Conservation (phyloP, 2,797 vertebrate species). For the Halcyon leucocephala region DNA sequence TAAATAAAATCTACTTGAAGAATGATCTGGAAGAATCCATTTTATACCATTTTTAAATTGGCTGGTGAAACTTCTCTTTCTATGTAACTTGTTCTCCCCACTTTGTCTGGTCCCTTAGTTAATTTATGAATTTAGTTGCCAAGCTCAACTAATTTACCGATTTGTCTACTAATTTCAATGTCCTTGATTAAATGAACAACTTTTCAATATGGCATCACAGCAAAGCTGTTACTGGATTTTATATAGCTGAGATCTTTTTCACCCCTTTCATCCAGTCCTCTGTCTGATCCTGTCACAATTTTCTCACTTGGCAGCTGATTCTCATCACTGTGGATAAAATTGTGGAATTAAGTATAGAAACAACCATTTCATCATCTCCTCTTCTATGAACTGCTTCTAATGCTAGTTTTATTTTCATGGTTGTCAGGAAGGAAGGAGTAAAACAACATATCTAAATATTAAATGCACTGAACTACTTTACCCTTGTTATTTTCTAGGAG, state of each 20-base stretch:
- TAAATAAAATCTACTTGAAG: not conserved
- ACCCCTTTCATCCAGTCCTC: not conserved
- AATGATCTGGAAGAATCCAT: not conserved
- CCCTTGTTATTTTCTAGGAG: not conserved
- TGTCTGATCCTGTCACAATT: not conserved
- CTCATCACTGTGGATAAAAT: not conserved
- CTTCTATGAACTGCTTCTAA: not conserved
- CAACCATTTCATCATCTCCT: not conserved
- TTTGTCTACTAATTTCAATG: not conserved
- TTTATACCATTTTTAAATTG: not conserved
- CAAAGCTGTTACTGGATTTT: not conserved
- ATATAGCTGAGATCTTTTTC: not conserved
- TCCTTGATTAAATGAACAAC: not conserved
- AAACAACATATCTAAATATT: not conserved
- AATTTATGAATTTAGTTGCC: not conserved
- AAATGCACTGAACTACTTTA: not conserved
- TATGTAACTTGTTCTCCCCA: not conserved
- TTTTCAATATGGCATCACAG: not conserved
- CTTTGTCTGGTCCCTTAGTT: not conserved
- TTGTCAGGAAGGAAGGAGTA: not conserved
- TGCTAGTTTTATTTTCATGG: not conserved
- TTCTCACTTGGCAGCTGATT: slow-evolving; percentile 5
- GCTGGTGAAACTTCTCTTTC: not conserved
- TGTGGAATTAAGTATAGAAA: not conserved
- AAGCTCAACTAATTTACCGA: not conserved